A percentile compares a stretch with the other conserved stretches of the same genome.
Conservation (phyloP, 2,888 invertebrate genomes). For the Lysandra coridon region DNA sequence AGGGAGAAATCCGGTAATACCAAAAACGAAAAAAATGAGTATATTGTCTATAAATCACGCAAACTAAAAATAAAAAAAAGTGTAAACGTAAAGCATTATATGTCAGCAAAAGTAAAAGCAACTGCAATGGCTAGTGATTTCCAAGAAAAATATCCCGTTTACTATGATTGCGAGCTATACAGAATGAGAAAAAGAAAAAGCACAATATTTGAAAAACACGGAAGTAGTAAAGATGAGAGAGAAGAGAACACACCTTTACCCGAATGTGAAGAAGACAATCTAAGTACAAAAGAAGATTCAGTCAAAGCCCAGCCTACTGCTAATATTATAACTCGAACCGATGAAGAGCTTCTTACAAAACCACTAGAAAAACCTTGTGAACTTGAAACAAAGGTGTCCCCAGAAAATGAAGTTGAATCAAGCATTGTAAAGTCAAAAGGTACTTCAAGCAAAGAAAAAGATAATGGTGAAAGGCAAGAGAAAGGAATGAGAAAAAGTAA, state of each 20-base stretch:
- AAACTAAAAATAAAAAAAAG: slow-evolving; percentile 59
- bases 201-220: not conserved
- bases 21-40: slow-evolving; percentile 44
- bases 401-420: not conserved
- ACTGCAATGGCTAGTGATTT: slow-evolving; percentile 52
- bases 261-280: not conserved
- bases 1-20: slow-evolving; percentile 31
- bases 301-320: not conserved
- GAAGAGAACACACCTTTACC: not conserved
- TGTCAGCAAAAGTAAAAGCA: slow-evolving; percentile 60
- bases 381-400: not conserved
- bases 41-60: slow-evolving; percentile 54
- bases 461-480: not conserved
- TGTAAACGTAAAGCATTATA: slow-evolving; percentile 61
- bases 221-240: not conserved
- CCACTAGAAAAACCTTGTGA: not conserved
- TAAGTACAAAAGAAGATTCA: not conserved
- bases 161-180: slow-evolving; percentile 63
- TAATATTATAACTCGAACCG: not conserved
- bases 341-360: not conserved
- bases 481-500: not conserved
- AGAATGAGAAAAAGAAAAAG: slow-evolving; percentile 47
- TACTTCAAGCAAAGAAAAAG: slow-evolving; percentile 9
- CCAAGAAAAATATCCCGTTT: slow-evolving; percentile 64
- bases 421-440: not conserved